These are phyloP conservation scores for Calephelis nemesis DNA, from an alignment of 1,140 invertebrate species.

Conservation along the genomic window DNA sequence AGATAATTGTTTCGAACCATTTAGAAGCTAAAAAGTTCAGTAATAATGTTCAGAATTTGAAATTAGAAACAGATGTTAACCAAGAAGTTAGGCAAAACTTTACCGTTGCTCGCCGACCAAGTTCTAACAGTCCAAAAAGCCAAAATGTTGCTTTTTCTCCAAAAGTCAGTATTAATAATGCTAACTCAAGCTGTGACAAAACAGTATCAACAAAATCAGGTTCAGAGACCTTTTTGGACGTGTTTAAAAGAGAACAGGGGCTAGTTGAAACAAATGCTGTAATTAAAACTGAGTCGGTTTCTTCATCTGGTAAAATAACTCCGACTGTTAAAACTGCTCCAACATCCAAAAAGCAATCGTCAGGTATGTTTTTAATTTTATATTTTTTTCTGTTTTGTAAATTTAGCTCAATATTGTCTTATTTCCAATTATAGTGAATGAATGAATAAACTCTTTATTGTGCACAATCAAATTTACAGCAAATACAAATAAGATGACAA, in stretches of 20 bases:
- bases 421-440: too few species aligned
- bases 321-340: conserved; percentile 31
- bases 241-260: conserved; percentile 71
- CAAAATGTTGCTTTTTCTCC: conserved; percentile 33
- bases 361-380: neutral
- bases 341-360: conserved; percentile 43
- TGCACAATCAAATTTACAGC: too few species aligned
- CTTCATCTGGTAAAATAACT: conserved; percentile 25
- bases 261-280: conserved; percentile 43
- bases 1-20: conserved; percentile 31
- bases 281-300: conserved; percentile 47
- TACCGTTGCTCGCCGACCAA: conserved; percentile 36
- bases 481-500: too few species aligned
- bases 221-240: conserved; percentile 68
- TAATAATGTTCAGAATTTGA: conserved; percentile 60
- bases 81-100: conserved; percentile 36
- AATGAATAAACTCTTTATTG: too few species aligned
- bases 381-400: too few species aligned
- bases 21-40: conserved; percentile 50
- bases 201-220: conserved; percentile 37
- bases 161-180: conserved; percentile 69
- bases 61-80: conserved; percentile 40
- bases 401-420: too few species aligned
- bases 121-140: conserved; percentile 48
- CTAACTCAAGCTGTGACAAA: conserved; percentile 52